Conservation (phyloP, 2,888 invertebrate genomes). For the Drosophila testacea region DNA sequence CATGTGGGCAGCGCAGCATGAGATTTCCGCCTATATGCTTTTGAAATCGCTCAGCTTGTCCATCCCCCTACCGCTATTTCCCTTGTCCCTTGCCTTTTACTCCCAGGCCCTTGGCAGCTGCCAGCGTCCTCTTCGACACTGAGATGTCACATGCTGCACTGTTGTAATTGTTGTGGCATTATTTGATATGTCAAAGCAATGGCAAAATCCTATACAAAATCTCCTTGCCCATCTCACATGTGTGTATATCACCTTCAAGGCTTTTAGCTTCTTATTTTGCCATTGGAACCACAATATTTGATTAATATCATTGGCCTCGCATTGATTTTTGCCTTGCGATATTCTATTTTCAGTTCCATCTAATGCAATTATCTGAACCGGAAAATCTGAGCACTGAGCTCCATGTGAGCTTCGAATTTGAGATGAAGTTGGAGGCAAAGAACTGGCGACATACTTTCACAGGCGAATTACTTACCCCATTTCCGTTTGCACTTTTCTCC, state of each 20-base stretch:
- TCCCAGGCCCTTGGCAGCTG: conserved; percentile 6
- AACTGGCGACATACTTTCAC: conserved; percentile 57
- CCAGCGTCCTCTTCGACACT: conserved; percentile 4
- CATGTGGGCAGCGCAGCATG: conserved; percentile 71
- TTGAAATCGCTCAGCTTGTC: conserved; percentile 51
- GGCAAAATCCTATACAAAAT: conserved; percentile 69
- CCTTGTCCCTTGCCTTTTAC: background rate
- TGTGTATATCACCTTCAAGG: conserved; percentile 34
- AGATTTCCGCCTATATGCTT: conserved; percentile 59
- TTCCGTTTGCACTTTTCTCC: conserved; percentile 74
- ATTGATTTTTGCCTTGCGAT: conserved; percentile 59
- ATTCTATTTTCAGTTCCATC: conserved; percentile 68
- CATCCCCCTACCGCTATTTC: background rate
- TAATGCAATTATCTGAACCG: conserved; percentile 74
- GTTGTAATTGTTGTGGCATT: conserved; percentile 80
- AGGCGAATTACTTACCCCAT: conserved; percentile 52
- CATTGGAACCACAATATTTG: conserved; percentile 77
- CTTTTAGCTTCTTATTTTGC: conserved; percentile 58
- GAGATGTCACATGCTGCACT: conserved; percentile 57
- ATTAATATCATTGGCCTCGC: conserved; percentile 66
- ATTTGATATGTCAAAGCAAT: conserved; percentile 80
- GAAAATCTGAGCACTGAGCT: conserved; percentile 59
- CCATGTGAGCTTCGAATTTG: conserved; percentile 1
- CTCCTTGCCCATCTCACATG: conserved; percentile 6
- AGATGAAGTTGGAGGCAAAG: background rate